These are phyloP conservation scores for Dysidea cf. avara DNA, from an alignment of 37 sponge, comb jelly and placozoan genomes.

Conservation along the genomic window DNA sequence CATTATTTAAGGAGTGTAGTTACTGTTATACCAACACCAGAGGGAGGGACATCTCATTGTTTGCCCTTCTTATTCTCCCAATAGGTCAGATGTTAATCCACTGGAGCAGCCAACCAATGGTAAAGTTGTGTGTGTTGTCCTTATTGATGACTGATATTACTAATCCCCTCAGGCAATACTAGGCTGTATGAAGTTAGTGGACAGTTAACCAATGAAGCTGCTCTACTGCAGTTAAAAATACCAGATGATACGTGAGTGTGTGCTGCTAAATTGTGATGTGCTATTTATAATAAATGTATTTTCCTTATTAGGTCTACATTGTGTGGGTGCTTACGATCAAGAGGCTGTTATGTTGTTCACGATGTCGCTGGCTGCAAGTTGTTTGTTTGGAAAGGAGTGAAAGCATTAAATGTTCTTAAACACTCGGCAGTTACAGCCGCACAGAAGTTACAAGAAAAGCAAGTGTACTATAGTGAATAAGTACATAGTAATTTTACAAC, in stretches of 20 bases:
- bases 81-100: no score
- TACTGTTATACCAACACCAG: no score
- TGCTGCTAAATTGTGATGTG: no score
- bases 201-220: slow-evolving; percentile 42
- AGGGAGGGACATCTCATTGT: no score
- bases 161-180: not conserved
- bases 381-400: slow-evolving; percentile 66
- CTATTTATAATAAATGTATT: no score
- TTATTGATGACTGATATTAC: no score
- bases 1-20: no score
- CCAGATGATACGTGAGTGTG: not conserved
- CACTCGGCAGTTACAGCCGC: slow-evolving; percentile 34
- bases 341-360: slow-evolving; percentile 69
- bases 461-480: not conserved
- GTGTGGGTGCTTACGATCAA: slow-evolving; percentile 39
- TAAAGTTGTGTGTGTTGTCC: no score
- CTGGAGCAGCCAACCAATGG: no score
- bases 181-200: slow-evolving; percentile 61
- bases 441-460: slow-evolving; percentile 40
- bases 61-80: no score
- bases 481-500: no score
- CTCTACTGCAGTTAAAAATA: slow-evolving; percentile 48
- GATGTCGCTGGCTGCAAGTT: slow-evolving; percentile 18
- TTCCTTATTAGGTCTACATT: no score
- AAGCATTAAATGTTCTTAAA: slow-evolving; percentile 26